Conservation (phyloP, 2,888 invertebrate genomes). For the Xestoiulus laeticollis region DNA sequence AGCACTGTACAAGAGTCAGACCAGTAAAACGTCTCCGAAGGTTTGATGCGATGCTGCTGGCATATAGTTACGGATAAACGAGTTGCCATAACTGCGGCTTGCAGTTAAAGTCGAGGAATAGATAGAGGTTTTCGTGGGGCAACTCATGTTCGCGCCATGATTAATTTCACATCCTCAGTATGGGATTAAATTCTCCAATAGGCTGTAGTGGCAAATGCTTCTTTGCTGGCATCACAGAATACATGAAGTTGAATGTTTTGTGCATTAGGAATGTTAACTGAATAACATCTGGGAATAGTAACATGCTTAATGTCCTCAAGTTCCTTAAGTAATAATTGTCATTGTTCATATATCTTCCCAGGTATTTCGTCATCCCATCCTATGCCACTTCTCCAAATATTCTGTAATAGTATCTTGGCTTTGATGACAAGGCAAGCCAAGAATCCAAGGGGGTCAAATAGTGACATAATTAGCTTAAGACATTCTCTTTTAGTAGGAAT, state of each 20-base stretch:
- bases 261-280: neutral
- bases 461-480: conserved; percentile 57
- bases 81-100: conserved; percentile 41
- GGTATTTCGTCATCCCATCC: conserved; percentile 59
- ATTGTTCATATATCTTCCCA: neutral
- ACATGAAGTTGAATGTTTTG: conserved; percentile 50
- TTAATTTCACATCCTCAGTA: no score
- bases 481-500: conserved; percentile 59
- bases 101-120: conserved; percentile 52
- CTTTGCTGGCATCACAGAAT: neutral
- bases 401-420: conserved; percentile 59
- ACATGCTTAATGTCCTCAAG: neutral
- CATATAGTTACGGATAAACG: conserved; percentile 47
- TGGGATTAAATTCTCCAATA: conserved; percentile 44
- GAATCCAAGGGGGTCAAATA: conserved; percentile 61
- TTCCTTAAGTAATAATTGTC: neutral
- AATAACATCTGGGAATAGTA: neutral
- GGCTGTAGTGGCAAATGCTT: conserved; percentile 55
- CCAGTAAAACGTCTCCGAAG: neutral
- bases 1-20: conserved; percentile 53
- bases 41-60: neutral
- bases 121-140: conserved; percentile 47
- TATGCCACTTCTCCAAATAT: conserved; percentile 58
- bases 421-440: conserved; percentile 57
- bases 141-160: conserved; percentile 39